These are phyloP conservation scores for Luperina nickerlii DNA, from an alignment of 2,888 invertebrate species.

Conservation along the genomic window DNA sequence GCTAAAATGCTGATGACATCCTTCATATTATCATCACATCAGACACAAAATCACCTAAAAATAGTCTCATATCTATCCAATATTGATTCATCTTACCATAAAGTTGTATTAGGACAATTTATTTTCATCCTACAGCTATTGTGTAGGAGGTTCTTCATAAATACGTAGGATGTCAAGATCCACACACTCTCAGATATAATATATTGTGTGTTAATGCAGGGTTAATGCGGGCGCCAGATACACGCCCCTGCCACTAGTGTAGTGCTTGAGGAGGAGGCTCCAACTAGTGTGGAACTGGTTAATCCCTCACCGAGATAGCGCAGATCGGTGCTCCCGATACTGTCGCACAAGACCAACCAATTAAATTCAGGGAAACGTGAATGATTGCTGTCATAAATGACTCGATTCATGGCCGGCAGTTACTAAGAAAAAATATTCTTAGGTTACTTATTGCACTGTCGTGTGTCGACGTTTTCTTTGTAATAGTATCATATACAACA, in stretches of 20 bases:
- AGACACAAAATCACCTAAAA: constrained; percentile 8
- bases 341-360: constrained; percentile 55
- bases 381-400: constrained; percentile 64
- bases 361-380: constrained; percentile 61
- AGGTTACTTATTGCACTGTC: background rate
- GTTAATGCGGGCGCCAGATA: constrained; percentile 64
- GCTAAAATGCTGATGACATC: constrained; percentile 1
- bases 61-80: background rate
- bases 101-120: constrained; percentile 22
- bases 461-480: constrained; percentile 16
- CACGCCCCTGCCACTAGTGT: constrained; percentile 66
- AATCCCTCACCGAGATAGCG: constrained; percentile 62
- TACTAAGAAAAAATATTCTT: constrained; percentile 20
- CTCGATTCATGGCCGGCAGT: constrained; percentile 34
- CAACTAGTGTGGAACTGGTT: constrained; percentile 54
- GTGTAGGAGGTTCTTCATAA: constrained; percentile 39
- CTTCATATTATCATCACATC: background rate
- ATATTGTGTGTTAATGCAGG: constrained; percentile 68
- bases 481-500: background rate
- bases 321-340: constrained; percentile 58
- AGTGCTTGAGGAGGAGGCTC: constrained; percentile 56
- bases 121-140: constrained; percentile 28
- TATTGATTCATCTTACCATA: constrained; percentile 20
- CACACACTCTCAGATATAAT: constrained; percentile 56
- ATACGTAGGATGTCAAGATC: constrained; percentile 52